Evolutionary conservation across 2,888 invertebrate genomes (phyloP), one percentile per base, ranked within the genome.

Genomic region (Polia nebulosa): DNA sequence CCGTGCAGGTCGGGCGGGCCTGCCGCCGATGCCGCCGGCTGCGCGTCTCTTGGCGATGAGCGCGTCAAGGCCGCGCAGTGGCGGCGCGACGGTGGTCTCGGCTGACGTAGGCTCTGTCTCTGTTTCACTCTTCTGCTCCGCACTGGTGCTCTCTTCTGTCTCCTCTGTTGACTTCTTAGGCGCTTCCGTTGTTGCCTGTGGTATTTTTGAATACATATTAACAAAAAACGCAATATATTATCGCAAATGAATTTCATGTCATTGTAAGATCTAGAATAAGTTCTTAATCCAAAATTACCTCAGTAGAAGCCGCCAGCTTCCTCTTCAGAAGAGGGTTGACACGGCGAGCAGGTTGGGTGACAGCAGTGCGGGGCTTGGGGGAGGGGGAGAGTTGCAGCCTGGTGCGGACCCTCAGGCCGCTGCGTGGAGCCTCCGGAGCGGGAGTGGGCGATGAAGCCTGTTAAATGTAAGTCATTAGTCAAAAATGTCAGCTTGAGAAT

Each of bases 11-110:
- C 94, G 84, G 36, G 87, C 89, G 6, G 93, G 94, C 7, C 94
- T 79, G 32, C 87, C 87, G 32, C 92, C 93, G 60, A 90, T 87
- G 56, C 92, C 92, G 51, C 91, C 93, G 34, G 96, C 96, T 85
- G 97, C 95, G 88, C 97, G 96, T 81, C 98, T 95, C 55, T 97
- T 96, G 3, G 97, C 97, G 56, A 98, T 93, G 39, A 98, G 95
- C 45, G 97, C 97, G 83, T 96, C 96, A 0, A 97, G 92, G 0
- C 97, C 97, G 72, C 96, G 96, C 36, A 97, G 96, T 65, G 96
- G 96, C 72, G 96, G 96, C 71, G 96, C 96, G 34, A 96, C 92
- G 62, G 97, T 96, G 41, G 95, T 95, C 81, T 94, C 94, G 5
- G 84, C 85, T 1, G 90, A 87, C 22, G 87, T 82, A 4, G 93